Percentiles rank a stretch among this genome's conserved stretches.
These are phyloP conservation scores for Meiosimyza platycephala DNA, from an alignment of 2,888 invertebrate genomes.

Conservation along the genomic window DNA sequence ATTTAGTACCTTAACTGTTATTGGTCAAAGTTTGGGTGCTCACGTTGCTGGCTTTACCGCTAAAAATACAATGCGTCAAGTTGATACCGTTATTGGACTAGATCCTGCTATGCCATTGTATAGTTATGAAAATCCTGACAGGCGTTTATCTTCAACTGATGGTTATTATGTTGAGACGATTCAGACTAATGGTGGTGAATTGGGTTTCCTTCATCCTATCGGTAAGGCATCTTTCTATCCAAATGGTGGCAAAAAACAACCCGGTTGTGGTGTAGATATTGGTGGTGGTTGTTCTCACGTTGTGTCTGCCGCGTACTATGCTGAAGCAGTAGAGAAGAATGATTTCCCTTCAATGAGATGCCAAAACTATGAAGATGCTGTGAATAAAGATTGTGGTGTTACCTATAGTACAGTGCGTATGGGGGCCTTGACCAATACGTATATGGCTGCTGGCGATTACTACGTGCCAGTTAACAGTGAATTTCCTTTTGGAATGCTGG, in stretches of 20 bases:
- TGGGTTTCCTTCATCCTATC: constrained; percentile 56
- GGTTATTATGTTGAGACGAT: constrained; percentile 56
- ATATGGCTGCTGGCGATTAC: constrained; percentile 49
- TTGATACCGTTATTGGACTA: constrained; percentile 68
- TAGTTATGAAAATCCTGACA: constrained; percentile 47
- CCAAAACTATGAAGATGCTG: constrained; percentile 43
- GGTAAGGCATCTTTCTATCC: constrained; percentile 69
- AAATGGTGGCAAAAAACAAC: constrained; percentile 69
- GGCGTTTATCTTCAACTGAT: constrained; percentile 50
- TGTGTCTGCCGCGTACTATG: constrained; percentile 63
- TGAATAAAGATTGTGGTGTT: constrained; percentile 45
- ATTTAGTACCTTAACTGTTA: constrained; percentile 67
- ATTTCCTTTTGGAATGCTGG: constrained; percentile 48
- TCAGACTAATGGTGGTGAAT: constrained; percentile 54
- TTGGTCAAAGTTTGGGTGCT: constrained; percentile 72
- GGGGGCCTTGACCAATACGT: constrained; percentile 49
- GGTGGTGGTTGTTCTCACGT: constrained; percentile 64
- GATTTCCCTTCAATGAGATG: constrained; percentile 56
- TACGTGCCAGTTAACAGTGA: constrained; percentile 52
- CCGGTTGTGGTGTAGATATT: constrained; percentile 67
- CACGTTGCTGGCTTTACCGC: constrained; percentile 72
- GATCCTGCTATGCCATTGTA: constrained; percentile 53
- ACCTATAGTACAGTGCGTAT: constrained; percentile 47
- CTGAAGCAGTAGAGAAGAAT: constrained; percentile 61
- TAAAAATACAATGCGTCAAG: constrained; percentile 68